These are phyloP conservation scores for Rhodinocichla rosea DNA, from an alignment of 2,113 vertebrate genomes.

Conservation along the genomic window DNA sequence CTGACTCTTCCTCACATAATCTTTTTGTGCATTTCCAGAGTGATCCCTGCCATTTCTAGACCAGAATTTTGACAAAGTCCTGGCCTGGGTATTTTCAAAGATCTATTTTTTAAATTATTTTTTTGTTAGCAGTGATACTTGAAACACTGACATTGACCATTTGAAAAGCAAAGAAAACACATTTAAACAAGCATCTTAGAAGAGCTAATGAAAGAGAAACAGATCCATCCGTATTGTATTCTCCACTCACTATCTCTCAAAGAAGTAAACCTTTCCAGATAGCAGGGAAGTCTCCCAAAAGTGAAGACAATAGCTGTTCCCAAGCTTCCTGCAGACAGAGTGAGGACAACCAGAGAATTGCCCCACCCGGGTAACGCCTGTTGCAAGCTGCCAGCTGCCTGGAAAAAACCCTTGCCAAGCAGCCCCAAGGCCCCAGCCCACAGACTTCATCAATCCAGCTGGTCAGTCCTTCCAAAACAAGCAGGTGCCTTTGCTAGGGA, in stretches of 20 bases:
- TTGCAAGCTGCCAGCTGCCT: fast-evolving
- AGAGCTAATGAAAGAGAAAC: conserved; percentile 1
- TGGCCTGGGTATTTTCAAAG: not conserved
- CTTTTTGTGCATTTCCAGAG: not conserved
- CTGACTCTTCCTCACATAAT: not conserved
- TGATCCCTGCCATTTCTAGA: not conserved
- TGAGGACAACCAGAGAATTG: not conserved
- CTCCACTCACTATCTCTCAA: not conserved
- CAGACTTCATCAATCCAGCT: not conserved
- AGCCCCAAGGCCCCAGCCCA: not conserved
- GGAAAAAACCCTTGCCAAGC: not conserved
- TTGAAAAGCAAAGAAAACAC: not conserved
- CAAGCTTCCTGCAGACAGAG: not conserved
- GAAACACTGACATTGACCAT: not conserved
- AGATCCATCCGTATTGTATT: not conserved
- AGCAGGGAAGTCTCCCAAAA: not conserved
- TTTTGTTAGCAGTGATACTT: not conserved
- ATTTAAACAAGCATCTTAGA: conserved; percentile 13
- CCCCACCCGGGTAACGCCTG: not conserved
- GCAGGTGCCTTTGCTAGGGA: not conserved
- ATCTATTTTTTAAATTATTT: not conserved
- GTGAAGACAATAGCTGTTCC: not conserved
- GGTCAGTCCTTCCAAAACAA: not conserved
- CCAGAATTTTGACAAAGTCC: not conserved
- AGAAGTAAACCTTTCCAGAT: not conserved